Percentiles rank a stretch among this genome's conserved stretches.
Evolutionary conservation across 2,888 invertebrate genomes (phyloP).

Genomic region (Pomacea canaliculata): DNA sequence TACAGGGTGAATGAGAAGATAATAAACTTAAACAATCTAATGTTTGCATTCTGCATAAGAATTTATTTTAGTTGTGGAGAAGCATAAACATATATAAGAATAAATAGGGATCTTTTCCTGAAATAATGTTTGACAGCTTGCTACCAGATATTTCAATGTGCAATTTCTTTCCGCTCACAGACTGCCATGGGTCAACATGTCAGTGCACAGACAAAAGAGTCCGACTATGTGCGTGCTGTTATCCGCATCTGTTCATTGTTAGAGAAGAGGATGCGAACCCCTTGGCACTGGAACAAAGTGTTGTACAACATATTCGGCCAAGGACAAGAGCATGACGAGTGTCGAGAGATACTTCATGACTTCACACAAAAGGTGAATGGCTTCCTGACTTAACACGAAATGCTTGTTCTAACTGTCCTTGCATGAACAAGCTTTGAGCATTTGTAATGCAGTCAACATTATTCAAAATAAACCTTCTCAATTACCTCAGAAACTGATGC

Average conservation of each 20-base stretch:
- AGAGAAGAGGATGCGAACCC: conserved; percentile 66
- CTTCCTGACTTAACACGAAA: background rate
- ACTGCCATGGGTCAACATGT: conserved; percentile 86
- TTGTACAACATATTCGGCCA: conserved; percentile 75
- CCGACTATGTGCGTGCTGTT: conserved; percentile 82
- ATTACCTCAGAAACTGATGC: too few relatives aligned
- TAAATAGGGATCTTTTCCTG: too few relatives aligned
- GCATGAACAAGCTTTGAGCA: background rate
- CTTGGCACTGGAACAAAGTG: conserved; percentile 75
- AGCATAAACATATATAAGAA: background rate
- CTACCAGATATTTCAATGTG: too few relatives aligned
- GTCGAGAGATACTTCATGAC: conserved; percentile 75
- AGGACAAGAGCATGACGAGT: conserved; percentile 75
- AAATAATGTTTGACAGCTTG: too few relatives aligned
- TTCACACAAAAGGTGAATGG: conserved; percentile 73
- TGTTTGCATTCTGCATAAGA: too few relatives aligned
- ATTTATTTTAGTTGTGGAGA: too few relatives aligned
- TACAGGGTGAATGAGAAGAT: too few relatives aligned
- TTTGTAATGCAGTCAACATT: too few relatives aligned
- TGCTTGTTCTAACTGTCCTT: background rate
- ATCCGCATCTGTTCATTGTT: conserved; percentile 71
- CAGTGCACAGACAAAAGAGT: conserved; percentile 80
- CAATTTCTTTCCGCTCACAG: conserved; percentile 73
- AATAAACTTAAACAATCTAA: too few relatives aligned
- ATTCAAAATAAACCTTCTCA: too few relatives aligned